Percentiles rank a stretch among this genome's conserved stretches.
phyloP scores from a whole-genome alignment of 2,113 vertebrate genomes.

The Dendrocopos noguchii region DNA sequence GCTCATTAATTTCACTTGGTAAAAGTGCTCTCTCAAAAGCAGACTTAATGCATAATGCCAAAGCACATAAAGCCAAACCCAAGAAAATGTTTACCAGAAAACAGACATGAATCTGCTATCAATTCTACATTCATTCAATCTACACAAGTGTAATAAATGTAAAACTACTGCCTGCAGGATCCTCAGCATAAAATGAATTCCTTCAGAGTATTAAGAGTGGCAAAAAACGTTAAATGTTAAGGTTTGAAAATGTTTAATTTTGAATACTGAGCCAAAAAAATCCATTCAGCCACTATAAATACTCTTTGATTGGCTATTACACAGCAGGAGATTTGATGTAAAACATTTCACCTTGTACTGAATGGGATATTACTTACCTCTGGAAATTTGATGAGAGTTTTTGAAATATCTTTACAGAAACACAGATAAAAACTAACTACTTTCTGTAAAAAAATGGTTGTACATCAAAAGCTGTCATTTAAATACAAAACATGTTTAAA shows the following conservation, averaged over 20 bases:
- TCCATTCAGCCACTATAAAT: constrained; percentile 74
- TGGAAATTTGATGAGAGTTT: constrained; percentile 75
- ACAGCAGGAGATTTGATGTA: constrained; percentile 75
- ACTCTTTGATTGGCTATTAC: constrained; percentile 76
- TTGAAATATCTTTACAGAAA: constrained; percentile 75
- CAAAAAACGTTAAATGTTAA: constrained; percentile 76
- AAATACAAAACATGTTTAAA: constrained; percentile 77
- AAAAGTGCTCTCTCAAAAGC: not conserved
- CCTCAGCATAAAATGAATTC: constrained; percentile 58
- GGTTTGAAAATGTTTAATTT: constrained; percentile 77
- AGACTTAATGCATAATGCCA: not conserved
- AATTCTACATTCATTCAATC: constrained; percentile 57
- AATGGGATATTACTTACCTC: constrained; percentile 72
- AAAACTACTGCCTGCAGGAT: constrained; percentile 53
- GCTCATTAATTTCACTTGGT: not conserved
- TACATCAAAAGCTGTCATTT: constrained; percentile 74
- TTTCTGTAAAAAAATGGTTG: constrained; percentile 73
- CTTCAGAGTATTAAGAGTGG: constrained; percentile 65
- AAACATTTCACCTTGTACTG: constrained; percentile 74
- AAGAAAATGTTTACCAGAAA: constrained; percentile 15
- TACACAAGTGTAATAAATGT: constrained; percentile 55
- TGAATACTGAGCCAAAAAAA: constrained; percentile 74
- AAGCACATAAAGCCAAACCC: not conserved
- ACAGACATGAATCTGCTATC: constrained; percentile 42
- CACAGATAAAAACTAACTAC: constrained; percentile 72